Percentiles rank a stretch among this genome's conserved stretches.
phyloP scores from a whole-genome alignment of 2,888 invertebrate genomes.

The Lobophora halterata region DNA sequence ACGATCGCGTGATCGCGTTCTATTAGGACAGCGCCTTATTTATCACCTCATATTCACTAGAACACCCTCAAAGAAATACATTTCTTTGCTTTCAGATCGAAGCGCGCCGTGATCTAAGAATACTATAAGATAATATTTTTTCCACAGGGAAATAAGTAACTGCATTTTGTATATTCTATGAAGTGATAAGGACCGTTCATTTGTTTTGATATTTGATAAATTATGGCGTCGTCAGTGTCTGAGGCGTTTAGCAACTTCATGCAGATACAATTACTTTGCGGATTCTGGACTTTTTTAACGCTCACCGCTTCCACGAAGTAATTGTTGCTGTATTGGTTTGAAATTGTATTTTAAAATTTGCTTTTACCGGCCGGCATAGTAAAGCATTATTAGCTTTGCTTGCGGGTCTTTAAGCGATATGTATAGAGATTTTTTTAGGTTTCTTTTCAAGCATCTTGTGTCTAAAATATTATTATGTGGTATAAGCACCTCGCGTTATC shows the following conservation, averaged over 20 bases:
- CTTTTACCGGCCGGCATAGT: constrained; percentile 68
- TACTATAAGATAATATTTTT: constrained; percentile 82
- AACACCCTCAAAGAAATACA: constrained; percentile 21
- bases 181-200: constrained; percentile 80
- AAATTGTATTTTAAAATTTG: constrained; percentile 70
- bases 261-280: constrained; percentile 76
- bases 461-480: constrained; percentile 27
- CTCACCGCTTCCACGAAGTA: constrained; percentile 77
- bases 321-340: constrained; percentile 70
- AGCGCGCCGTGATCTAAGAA: constrained; percentile 80
- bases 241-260: constrained; percentile 68
- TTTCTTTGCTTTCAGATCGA: constrained; percentile 71
- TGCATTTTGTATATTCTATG: constrained; percentile 82
- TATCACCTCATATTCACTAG: not conserved
- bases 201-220: constrained; percentile 80
- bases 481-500: constrained; percentile 41
- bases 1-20: too few relatives aligned
- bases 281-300: constrained; percentile 78
- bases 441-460: constrained; percentile 74
- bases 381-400: constrained; percentile 68
- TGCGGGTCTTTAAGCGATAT: constrained; percentile 73
- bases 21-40: too few relatives aligned
- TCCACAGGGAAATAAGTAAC: constrained; percentile 82
- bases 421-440: constrained; percentile 74
- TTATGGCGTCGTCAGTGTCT: constrained; percentile 73